Base-by-base conservation (phyloP, 1,140 invertebrate genomes). In the Ganaspis sp. region DNA sequence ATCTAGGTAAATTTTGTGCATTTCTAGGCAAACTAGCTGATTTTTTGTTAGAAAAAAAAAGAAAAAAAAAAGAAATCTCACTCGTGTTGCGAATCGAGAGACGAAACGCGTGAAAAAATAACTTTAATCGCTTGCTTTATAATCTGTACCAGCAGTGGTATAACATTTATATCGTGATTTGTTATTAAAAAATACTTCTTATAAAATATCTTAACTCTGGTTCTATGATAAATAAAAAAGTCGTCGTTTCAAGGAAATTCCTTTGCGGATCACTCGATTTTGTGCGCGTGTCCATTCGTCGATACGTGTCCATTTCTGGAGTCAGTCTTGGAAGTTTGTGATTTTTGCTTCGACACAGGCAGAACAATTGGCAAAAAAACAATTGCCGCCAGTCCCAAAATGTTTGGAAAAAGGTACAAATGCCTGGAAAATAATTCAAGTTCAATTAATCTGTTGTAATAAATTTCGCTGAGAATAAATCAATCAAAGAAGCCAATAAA, bases 371-470 rank as follows among this genome's bases (percentile, higher is more conserved):
- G 93, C 84, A 93, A 87, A 74, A 94, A 73, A 74, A 92, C 81
- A 75, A 94, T 91, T 71, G 92, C 92, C 38, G 87, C 85, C 37
- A 94, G 75, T 81, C 92, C 92, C 74, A 93, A 79, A 70, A 94
- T 79, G 86, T 95, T 94, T 81, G 93, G 90, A 84, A 92, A 91
- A 88, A 94, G 92, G 90, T 92, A 93, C 82, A 93, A 86, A 53
- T 91, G 87, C 84, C 93, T 93, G 85, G 34, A 83, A 86, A 83
- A 80, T 80, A 64, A 15, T 38, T 19, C n/a, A 34, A 23, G 17
- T 53, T 45, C 34, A 34, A 42, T 26, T 45, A 29, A 17, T 40
- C 11, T 9, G 9, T 40, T 40, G 11, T 6, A 9, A 21, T 40
- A 42, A 64, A 58, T 4, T 37, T n/a, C n/a, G n/a, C n/a, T n/a